Evolutionary conservation across 2,797 vertebrate genomes (phyloP).

Genomic region (Ciconia nigra): DNA sequence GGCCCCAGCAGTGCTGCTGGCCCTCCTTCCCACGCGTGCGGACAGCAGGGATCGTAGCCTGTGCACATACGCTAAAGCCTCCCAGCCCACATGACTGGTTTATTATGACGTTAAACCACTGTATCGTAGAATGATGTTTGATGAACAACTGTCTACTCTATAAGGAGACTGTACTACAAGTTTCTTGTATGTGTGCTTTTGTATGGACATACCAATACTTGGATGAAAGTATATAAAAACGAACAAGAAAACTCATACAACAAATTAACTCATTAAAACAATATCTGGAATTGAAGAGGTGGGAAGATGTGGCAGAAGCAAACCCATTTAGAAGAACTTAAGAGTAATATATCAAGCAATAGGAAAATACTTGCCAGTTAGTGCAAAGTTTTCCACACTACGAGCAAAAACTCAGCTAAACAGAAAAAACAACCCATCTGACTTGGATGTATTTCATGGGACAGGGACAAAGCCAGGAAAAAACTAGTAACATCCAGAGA

Average conservation of each 20-base stretch:
- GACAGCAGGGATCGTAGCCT: background rate
- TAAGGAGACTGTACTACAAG: background rate
- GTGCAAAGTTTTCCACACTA: background rate
- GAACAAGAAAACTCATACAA: background rate
- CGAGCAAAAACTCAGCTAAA: background rate
- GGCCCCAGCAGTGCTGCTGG: background rate
- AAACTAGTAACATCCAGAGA: background rate
- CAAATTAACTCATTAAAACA: background rate
- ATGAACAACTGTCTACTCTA: background rate
- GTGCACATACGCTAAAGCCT: background rate
- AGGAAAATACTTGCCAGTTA: background rate
- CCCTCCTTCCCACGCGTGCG: background rate
- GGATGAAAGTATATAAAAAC: background rate
- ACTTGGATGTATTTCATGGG: background rate
- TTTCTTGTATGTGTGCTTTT: background rate
- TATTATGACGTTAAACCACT: background rate
- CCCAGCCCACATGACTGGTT: background rate
- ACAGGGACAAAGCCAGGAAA: background rate
- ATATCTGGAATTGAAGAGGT: background rate
- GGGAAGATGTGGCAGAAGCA: background rate
- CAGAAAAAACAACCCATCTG: background rate
- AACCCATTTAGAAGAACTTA: background rate
- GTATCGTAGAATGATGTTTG: rapidly evolving
- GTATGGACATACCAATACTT: too few relatives aligned
- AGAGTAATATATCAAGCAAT: background rate